Percentiles rank a stretch among this genome's conserved stretches.
phyloP scores from a whole-genome alignment of 2,888 invertebrate species.

The Scaptomyza flava region DNA sequence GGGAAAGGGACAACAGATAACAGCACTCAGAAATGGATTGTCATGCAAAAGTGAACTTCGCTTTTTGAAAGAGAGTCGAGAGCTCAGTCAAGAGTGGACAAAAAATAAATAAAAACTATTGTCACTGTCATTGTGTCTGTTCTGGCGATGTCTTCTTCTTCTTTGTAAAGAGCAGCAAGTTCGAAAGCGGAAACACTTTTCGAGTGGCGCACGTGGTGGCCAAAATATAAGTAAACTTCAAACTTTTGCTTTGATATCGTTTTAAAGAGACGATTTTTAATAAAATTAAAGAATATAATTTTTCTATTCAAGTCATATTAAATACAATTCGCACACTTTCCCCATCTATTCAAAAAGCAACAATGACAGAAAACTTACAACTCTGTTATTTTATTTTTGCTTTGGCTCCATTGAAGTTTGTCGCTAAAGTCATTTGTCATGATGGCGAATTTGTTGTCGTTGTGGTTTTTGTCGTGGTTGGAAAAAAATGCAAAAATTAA shows the following conservation, averaged over 20 bases:
- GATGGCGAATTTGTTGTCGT: conserved; percentile 10
- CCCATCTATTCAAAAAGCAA: background rate
- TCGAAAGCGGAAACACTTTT: conserved; percentile 57
- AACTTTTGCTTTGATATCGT: background rate
- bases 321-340: background rate
- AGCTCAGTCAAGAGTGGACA: conserved; percentile 67
- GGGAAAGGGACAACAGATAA: background rate
- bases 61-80: conserved; percentile 46
- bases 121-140: conserved; percentile 50
- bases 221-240: conserved; percentile 1
- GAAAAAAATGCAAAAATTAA: conserved; percentile 54
- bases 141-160: conserved; percentile 6
- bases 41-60: conserved; percentile 76
- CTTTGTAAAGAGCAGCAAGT: conserved; percentile 13
- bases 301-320: background rate
- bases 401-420: conserved; percentile 53
- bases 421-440: conserved; percentile 75
- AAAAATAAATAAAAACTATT: conserved; percentile 57
- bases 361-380: background rate
- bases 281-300: background rate
- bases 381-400: background rate
- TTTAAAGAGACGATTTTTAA: background rate
- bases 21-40: conserved; percentile 65
- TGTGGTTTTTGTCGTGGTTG: no score
- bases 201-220: conserved; percentile 50